Base-by-base conservation (phyloP, 1,140 invertebrate species). In the Harpegnathos saltator region DNA sequence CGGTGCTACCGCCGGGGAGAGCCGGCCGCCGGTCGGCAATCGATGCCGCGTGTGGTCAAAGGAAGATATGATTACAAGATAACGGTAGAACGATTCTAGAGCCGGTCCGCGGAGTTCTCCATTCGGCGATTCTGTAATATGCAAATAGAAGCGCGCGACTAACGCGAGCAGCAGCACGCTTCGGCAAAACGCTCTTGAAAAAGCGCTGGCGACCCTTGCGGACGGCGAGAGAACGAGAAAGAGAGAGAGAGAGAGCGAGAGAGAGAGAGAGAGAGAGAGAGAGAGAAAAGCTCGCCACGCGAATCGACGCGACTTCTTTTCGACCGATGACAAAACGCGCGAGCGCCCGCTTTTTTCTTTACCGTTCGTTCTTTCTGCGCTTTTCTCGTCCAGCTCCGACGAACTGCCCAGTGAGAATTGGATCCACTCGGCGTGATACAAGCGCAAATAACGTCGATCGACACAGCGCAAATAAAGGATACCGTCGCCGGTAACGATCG, bases 1-100 rank as follows among this genome's bases (percentile, higher is more conserved):
- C 17, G 12, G 58, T 29, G 24, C 44, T 75, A 48, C 26, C 38
- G 33, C n/a, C n/a, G n/a, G n/a, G n/a, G n/a, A n/a, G n/a, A 44
- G 17, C 38, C 59, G 26, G 52, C 33, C 75, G 14, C 14, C 3
- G 75, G 65, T 48, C 56, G 50, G 38, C n/a, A 68, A 65, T 68
- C 81, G 66, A 74, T 78, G 33, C 73, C 71, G 54, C 33, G 65
- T 83, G 66, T 68, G 56, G 68, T 61, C 86, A 81, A 82, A 44
- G 59, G 71, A 84, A 83, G 89, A 88, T 85, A 84, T 81, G 85
- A 90, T 90, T 90, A 84, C 50, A 26, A 65, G 26, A 85, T 85
- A 82, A 88, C 84, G 88, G 75, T 87, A 58, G 68, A 82, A 26
- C 65, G 65, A 89, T 88, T 63, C 50, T 22, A 17, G 17, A 69